These are phyloP conservation scores for Agapornis canus DNA, from an alignment of 2,797 vertebrate species.

Conservation along the genomic window DNA sequence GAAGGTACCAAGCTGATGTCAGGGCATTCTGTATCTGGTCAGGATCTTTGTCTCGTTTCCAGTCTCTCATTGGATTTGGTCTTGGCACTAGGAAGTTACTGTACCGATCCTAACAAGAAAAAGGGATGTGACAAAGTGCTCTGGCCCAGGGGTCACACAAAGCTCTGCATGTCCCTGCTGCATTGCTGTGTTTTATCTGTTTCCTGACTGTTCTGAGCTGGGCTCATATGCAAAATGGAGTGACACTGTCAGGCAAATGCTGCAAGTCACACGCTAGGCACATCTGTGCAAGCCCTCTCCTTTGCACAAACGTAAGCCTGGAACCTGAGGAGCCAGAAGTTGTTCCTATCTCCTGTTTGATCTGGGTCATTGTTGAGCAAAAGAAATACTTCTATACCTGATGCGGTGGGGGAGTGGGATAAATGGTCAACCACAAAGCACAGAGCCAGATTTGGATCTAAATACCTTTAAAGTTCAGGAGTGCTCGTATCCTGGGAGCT, in stretches of 20 bases:
- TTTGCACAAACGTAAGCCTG: neutral
- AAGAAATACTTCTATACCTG: neutral
- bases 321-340: neutral
- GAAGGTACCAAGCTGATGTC: neutral
- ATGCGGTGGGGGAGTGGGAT: neutral
- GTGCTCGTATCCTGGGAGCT: neutral
- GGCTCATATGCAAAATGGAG: neutral
- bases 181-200: neutral
- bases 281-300: neutral
- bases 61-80: neutral
- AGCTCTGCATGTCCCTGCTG: neutral
- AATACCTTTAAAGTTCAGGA: constrained; percentile 50
- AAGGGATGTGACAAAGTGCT: neutral
- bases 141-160: neutral
- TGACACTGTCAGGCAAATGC: neutral
- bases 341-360: neutral
- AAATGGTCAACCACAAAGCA: constrained; percentile 45
- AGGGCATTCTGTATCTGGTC: neutral
- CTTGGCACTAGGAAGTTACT: neutral
- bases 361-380: neutral
- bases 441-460: constrained; percentile 11
- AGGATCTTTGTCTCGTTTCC: neutral
- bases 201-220: neutral
- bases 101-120: neutral
- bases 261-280: neutral